These are phyloP conservation scores for Myiotriccus ornatus DNA, from an alignment of 2,797 vertebrate species.

Conservation along the genomic window DNA sequence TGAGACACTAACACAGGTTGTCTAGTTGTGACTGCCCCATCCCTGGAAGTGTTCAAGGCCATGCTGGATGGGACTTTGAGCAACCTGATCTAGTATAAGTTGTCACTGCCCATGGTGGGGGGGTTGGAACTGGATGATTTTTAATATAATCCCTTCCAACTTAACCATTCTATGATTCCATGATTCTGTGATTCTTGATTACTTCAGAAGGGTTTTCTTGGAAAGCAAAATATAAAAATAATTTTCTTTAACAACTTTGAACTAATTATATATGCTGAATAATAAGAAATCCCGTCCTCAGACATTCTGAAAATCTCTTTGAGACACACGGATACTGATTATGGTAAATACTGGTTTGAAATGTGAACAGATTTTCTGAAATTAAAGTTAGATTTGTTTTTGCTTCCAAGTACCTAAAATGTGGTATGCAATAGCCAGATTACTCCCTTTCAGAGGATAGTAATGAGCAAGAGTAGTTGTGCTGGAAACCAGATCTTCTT, in stretches of 20 bases:
- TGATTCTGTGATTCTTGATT: neutral
- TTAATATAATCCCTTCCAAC: neutral
- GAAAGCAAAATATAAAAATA: neutral
- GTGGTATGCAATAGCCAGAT: neutral
- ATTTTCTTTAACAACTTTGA: neutral
- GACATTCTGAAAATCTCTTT: neutral
- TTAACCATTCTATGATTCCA: neutral
- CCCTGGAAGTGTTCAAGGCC: neutral
- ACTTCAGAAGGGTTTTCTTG: neutral
- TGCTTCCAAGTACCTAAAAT: neutral
- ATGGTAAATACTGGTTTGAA: neutral
- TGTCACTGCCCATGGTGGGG: neutral
- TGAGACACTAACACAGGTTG: neutral
- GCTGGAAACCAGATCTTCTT: neutral
- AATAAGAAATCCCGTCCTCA: neutral
- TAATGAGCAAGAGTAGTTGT: neutral
- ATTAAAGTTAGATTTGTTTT: neutral
- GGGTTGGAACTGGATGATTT: accelerated
- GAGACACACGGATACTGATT: neutral
- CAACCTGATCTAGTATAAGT: accelerated
- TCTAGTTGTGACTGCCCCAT: neutral
- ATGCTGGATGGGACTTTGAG: neutral
- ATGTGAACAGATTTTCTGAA: neutral
- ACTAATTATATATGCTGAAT: neutral
- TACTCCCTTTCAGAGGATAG: neutral